These are phyloP conservation scores for Coptodon bakossiorum DNA, from an alignment of 2,113 vertebrate species.

Conservation along the genomic window DNA sequence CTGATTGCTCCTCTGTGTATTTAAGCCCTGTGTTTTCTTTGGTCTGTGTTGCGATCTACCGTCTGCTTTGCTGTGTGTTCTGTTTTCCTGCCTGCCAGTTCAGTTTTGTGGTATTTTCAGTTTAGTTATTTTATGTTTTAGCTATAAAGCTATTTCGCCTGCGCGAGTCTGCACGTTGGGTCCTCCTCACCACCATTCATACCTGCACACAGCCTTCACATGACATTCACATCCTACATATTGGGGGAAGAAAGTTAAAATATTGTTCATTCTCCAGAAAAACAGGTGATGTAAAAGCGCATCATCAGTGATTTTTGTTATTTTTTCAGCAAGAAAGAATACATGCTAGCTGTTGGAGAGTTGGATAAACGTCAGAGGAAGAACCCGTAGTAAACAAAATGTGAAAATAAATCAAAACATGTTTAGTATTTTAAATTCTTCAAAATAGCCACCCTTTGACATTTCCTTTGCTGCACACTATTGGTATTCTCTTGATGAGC, in stretches of 20 bases:
- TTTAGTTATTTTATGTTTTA: not conserved
- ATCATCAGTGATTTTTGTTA: not conserved
- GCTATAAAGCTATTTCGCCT: not conserved
- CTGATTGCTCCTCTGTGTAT: accelerated
- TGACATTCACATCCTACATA: not conserved
- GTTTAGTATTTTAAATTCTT: not conserved
- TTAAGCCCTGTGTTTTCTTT: not conserved
- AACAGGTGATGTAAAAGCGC: not conserved
- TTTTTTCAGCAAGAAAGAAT: not conserved
- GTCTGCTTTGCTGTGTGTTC: not conserved
- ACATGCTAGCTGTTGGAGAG: not conserved
- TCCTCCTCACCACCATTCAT: not conserved
- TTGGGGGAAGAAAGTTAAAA: accelerated
- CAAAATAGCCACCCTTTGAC: not conserved
- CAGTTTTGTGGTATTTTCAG: not conserved
- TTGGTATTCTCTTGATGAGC: not conserved
- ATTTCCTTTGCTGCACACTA: not conserved
- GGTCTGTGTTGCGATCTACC: not conserved
- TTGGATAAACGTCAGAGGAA: not conserved
- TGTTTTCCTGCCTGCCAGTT: not conserved
- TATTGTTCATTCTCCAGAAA: accelerated
- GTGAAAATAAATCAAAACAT: not conserved
- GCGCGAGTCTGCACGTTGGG: not conserved
- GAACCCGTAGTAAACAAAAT: not conserved
- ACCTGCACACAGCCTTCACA: not conserved